phyloP scores from a whole-genome alignment of 2,888 invertebrate genomes.

The Ethmia dodecea region DNA sequence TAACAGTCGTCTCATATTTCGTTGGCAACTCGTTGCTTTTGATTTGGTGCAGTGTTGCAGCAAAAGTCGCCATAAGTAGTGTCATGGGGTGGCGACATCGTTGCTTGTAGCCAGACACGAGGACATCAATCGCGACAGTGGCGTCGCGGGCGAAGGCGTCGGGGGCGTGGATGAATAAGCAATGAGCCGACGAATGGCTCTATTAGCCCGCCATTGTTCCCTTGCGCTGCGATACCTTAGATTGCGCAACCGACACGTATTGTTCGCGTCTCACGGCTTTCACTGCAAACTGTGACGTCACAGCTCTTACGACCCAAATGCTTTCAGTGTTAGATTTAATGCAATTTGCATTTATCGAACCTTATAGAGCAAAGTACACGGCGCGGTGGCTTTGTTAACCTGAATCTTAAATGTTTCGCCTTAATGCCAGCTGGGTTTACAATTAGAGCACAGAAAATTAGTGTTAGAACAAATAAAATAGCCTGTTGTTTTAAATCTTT shows the following conservation, averaged over 20 bases:
- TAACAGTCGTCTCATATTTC: too few relatives aligned
- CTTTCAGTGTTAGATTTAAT: slow-evolving; percentile 53
- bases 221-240: slow-evolving; percentile 48
- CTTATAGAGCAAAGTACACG: slow-evolving; percentile 39
- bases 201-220: slow-evolving; percentile 73
- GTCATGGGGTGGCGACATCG: not conserved
- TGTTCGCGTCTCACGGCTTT: slow-evolving; percentile 68
- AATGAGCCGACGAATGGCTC: slow-evolving; percentile 74
- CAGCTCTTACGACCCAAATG: slow-evolving; percentile 55
- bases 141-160: slow-evolving; percentile 59
- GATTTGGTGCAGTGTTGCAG: too few relatives aligned
- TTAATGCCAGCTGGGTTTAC: too few relatives aligned
- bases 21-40: too few relatives aligned
- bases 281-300: slow-evolving; percentile 62
- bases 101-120: slow-evolving; percentile 28
- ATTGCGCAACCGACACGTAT: slow-evolving; percentile 73
- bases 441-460: too few relatives aligned
- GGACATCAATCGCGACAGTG: slow-evolving; percentile 60
- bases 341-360: slow-evolving; percentile 57
- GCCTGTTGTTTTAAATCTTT: too few relatives aligned
- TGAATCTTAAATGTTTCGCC: too few relatives aligned
- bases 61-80: slow-evolving; percentile 5
- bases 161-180: slow-evolving; percentile 75
- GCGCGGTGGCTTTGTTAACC: not conserved
- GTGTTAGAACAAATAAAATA: too few relatives aligned